Evolutionary conservation across 2,888 invertebrate genomes (phyloP), one percentile per base, ranked within the genome.

Genomic region (Volucella inanis): DNA sequence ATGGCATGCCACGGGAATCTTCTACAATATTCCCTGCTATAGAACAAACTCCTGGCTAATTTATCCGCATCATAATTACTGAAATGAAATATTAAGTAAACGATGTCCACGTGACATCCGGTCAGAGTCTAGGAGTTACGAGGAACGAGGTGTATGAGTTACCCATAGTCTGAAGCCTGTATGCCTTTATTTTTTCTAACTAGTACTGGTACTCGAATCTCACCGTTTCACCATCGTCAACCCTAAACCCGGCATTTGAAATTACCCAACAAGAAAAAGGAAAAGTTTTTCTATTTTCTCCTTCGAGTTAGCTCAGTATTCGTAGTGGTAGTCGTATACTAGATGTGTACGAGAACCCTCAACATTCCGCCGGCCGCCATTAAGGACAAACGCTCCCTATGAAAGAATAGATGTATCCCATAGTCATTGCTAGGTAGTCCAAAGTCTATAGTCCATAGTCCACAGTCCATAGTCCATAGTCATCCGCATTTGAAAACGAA

Each of bases 41-140:
- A 68, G 31, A 31, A 6, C 6, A 31, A 31, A 54, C 67, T 67
- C 54, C 55, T 31, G 45, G 50, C 68, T 71, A 71, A 61, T 71
- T 71, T 61, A 52, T 61, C 71, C 43, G 61, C n/a, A 50, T 43
- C 52, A 71, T 62, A 62, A 74, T 74, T 62, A 64, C 72, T 62
- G 72, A 62, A 74, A 62, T 64, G 72, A 74, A 54, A 62, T 62
- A 54, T 74, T 45, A 45, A 54, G 45, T 45, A 62, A 75, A 81
- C 68, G 65, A 65, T 54, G 65, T 31, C 52, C 52, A 82, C 76
- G 71, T 82, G 81, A 70, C 76, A 65, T 82, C 65, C 52, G 70
- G 50, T 31, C 52, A 38, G 45, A 15, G n/a, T 10, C 55, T 38
- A 18, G 39, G 18, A 39, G 54, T 8, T 31, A 31, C 4, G 31